These are phyloP conservation scores for Notothenia rossii DNA, from an alignment of 2,113 vertebrate species.

Conservation along the genomic window DNA sequence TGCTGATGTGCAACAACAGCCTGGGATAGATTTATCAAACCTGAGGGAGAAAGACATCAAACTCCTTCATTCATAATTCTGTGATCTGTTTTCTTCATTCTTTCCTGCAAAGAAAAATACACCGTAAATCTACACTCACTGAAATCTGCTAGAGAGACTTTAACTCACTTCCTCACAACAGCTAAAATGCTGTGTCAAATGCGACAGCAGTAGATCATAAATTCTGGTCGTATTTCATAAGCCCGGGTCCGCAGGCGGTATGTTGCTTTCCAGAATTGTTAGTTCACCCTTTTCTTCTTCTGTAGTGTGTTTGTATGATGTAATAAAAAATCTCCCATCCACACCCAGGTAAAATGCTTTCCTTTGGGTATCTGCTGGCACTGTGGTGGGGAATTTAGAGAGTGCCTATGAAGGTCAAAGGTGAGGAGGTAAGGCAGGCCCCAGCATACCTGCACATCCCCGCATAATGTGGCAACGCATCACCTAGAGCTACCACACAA, in stretches of 20 bases:
- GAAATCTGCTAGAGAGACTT: slow-evolving; percentile 35
- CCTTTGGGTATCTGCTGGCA: slow-evolving; percentile 63
- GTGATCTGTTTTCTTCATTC: slow-evolving; percentile 36
- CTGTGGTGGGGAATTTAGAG: slow-evolving; percentile 84
- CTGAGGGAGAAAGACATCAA: slow-evolving; percentile 18
- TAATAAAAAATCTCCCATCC: slow-evolving; percentile 49
- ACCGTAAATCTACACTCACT: slow-evolving; percentile 52
- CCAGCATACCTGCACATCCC: slow-evolving; percentile 21
- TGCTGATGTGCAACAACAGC: slow-evolving; percentile 13
- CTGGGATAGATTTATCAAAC: slow-evolving; percentile 20
- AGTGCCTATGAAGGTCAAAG: slow-evolving; percentile 76
- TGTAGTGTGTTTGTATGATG: background rate
- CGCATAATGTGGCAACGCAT: slow-evolving; percentile 12
- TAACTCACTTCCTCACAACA: slow-evolving; percentile 49
- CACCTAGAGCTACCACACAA: background rate
- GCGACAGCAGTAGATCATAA: slow-evolving; percentile 45
- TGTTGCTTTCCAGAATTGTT: slow-evolving; percentile 25
- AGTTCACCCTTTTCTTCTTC: slow-evolving; percentile 12
- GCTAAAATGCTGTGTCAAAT: slow-evolving; percentile 39
- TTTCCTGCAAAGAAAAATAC: slow-evolving; percentile 23
- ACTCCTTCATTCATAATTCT: slow-evolving; percentile 19
- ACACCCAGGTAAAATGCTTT: slow-evolving; percentile 47
- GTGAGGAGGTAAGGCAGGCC: slow-evolving; percentile 35
- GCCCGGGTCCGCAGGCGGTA: background rate
- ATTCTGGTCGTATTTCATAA: slow-evolving; percentile 57